A percentile compares a stretch with the other conserved stretches of the same genome.
Conservation (phyloP, 2,797 vertebrate genomes). For the Anguilla megastoma region DNA sequence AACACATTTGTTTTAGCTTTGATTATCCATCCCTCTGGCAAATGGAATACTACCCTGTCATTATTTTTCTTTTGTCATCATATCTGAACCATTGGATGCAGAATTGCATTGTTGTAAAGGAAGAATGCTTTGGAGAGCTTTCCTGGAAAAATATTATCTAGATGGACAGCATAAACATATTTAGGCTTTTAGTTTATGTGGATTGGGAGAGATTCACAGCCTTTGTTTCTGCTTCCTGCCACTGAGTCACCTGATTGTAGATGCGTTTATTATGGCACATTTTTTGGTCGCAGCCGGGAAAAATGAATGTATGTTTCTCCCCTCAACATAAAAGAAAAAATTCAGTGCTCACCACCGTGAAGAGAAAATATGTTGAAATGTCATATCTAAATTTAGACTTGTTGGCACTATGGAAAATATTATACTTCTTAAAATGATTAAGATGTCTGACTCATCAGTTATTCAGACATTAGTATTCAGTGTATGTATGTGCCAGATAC, state of each 20-base stretch:
- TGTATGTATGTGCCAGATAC: neutral
- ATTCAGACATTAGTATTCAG: neutral
- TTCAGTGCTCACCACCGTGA: neutral
- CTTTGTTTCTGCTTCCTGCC: neutral
- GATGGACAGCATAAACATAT: neutral
- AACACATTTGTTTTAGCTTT: slow-evolving; percentile 2
- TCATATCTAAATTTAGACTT: neutral
- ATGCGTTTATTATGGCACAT: slow-evolving; percentile 8
- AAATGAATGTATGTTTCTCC: slow-evolving; percentile 11
- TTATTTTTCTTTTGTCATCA: neutral
- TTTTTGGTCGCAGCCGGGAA: neutral
- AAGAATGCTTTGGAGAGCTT: neutral
- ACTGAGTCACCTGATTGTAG: slow-evolving; percentile 2
- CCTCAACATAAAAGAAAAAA: slow-evolving; percentile 26
- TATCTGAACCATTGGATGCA: neutral
- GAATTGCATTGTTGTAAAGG: neutral
- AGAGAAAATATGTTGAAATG: neutral
- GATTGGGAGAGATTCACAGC: slow-evolving; percentile 8
- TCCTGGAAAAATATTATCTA: neutral
- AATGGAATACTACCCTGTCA: neutral
- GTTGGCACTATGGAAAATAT: neutral
- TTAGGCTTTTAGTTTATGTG: slow-evolving; percentile 3
- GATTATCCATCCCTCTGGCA: neutral
- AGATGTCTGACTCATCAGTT: neutral
- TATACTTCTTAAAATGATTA: neutral